Conservation (phyloP, 2,797 vertebrate genomes). For the Gallinago solitaria region DNA sequence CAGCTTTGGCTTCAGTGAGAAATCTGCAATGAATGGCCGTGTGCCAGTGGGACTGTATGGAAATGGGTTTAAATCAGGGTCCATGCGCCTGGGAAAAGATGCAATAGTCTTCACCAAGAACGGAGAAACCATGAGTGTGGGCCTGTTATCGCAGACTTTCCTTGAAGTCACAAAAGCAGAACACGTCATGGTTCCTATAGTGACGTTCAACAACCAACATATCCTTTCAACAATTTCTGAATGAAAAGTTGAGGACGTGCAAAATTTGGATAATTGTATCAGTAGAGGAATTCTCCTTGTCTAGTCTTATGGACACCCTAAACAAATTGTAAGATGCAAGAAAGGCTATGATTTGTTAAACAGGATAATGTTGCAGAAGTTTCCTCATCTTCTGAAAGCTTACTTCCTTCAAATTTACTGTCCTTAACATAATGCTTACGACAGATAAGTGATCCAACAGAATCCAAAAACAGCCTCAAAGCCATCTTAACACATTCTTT, state of each 20-base stretch:
- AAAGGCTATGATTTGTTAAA: not conserved
- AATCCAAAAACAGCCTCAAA: conserved; percentile 81
- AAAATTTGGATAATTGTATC: not conserved
- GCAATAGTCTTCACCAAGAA: conserved; percentile 93
- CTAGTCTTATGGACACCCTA: not conserved
- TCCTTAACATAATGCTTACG: conserved; percentile 75
- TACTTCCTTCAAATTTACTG: not conserved
- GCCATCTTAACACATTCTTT: conserved; percentile 87
- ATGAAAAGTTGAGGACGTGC: rapidly evolving
- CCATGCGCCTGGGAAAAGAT: conserved; percentile 94
- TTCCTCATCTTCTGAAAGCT: not conserved
- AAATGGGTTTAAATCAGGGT: conserved; percentile 97
- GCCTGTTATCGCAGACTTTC: conserved; percentile 93
- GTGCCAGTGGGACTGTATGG: conserved; percentile 92
- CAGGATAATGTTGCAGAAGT: not conserved
- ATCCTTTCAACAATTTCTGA: conserved; percentile 80
- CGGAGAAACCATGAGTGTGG: conserved; percentile 81
- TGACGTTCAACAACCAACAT: conserved; percentile 79
- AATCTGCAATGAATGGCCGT: conserved; percentile 81
- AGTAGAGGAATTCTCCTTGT: not conserved
- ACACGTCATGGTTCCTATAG: conserved; percentile 89
- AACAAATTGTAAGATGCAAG: not conserved
- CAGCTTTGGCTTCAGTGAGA: conserved; percentile 97
- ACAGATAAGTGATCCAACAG: conserved; percentile 74
- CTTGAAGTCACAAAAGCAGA: conserved; percentile 82